Evolutionary conservation across 2,113 vertebrate species (phyloP).

Genomic region (Hypomesus transpacificus): DNA sequence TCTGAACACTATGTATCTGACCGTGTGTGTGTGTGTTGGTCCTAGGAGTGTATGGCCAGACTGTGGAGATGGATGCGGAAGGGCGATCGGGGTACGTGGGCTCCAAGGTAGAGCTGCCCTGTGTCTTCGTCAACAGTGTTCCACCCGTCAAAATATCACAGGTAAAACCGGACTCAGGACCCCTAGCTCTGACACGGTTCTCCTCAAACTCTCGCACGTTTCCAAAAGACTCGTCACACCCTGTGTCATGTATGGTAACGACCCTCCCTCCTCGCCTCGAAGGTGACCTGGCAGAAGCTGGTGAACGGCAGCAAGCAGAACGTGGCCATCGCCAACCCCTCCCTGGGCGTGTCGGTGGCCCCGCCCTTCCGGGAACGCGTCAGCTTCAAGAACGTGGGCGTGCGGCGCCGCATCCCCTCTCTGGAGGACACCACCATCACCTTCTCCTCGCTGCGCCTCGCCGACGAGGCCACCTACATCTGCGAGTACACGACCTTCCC

Average conservation of each 20-base stretch:
- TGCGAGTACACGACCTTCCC: conserved; percentile 98
- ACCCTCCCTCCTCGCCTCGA: conserved; percentile 29
- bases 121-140: conserved; percentile 85
- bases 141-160: conserved; percentile 93
- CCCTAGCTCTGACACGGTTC: neutral
- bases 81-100: conserved; percentile 84
- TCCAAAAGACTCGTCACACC: neutral
- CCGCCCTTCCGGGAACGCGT: conserved; percentile 84
- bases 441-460: conserved; percentile 82
- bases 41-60: conserved; percentile 52
- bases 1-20: neutral
- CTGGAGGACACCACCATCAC: conserved; percentile 89
- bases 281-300: conserved; percentile 97
- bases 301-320: conserved; percentile 92
- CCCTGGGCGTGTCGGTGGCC: conserved; percentile 89
- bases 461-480: conserved; percentile 92
- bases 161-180: conserved; percentile 58
- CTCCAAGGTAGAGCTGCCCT: conserved; percentile 86
- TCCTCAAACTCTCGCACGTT: neutral
- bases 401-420: conserved; percentile 81
- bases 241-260: neutral
- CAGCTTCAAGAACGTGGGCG: conserved; percentile 80
- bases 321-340: conserved; percentile 91
- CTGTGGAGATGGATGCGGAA: conserved; percentile 83
- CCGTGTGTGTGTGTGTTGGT: conserved; percentile 8